Evolutionary conservation across 2,888 invertebrate genomes (phyloP).

Genomic region (Oithona nana): DNA sequence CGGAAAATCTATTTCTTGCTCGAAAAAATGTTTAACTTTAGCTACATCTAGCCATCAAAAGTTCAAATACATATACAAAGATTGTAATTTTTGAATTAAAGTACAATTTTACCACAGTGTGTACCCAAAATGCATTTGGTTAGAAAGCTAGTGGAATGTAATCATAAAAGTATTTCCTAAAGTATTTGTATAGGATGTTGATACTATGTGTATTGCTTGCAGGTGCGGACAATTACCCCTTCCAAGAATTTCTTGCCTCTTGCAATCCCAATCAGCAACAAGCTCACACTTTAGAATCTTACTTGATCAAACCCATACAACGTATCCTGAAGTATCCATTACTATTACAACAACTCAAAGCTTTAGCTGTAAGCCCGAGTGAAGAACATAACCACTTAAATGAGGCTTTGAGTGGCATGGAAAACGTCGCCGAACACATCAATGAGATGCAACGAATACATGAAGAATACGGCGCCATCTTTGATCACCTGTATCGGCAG

Average conservation of each 20-base stretch:
- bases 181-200: too few relatives aligned
- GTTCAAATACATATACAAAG: too few relatives aligned
- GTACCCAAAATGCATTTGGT: too few relatives aligned
- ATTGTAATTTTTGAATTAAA: too few relatives aligned
- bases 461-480: constrained; percentile 95
- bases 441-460: constrained; percentile 99
- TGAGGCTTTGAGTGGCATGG: constrained; percentile 94
- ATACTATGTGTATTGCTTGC: too few relatives aligned
- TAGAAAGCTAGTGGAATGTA: too few relatives aligned
- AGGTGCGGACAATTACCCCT: constrained; percentile 89
- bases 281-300: constrained; percentile 87
- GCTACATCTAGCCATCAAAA: too few relatives aligned
- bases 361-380: constrained; percentile 73
- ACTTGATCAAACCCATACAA: constrained; percentile 95
- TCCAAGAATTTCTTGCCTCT: constrained; percentile 82
- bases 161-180: too few relatives aligned
- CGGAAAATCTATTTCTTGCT: too few relatives aligned
- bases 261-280: constrained; percentile 92
- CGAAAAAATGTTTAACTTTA: too few relatives aligned
- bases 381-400: constrained; percentile 80
- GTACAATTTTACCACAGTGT: too few relatives aligned
- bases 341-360: constrained; percentile 77
- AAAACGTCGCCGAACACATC: constrained; percentile 95
- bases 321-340: constrained; percentile 92
- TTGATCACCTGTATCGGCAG: constrained; percentile 87